Conservation (phyloP, 1,140 invertebrate species). For the Amphibalanus amphitrite region DNA sequence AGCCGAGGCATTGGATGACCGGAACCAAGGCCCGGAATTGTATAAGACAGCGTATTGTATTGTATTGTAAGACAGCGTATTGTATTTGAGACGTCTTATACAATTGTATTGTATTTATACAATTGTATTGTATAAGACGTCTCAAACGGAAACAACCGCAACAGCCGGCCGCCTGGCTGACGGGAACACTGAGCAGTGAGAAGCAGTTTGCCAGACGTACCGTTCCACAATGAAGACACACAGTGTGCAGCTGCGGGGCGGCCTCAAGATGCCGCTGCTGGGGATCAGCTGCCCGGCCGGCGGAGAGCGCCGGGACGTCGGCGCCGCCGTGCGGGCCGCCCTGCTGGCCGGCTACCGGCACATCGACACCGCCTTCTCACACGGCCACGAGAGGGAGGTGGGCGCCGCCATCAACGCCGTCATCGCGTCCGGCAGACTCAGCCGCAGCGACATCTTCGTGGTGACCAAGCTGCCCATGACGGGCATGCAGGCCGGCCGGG, state of each 20-base stretch:
- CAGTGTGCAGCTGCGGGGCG: slow-evolving; percentile 14
- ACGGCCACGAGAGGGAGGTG: slow-evolving; percentile 30
- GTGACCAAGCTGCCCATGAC: slow-evolving; percentile 23
- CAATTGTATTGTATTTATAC: too few relatives aligned
- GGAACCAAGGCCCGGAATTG: too few relatives aligned
- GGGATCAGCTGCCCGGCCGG: slow-evolving; percentile 43
- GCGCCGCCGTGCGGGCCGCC: slow-evolving; percentile 38
- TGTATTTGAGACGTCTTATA: too few relatives aligned
- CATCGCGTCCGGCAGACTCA: slow-evolving; percentile 26
- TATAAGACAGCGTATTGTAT: too few relatives aligned
- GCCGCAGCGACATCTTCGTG: slow-evolving; percentile 40
- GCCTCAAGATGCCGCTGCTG: slow-evolving; percentile 47
- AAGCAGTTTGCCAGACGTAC: too few relatives aligned
- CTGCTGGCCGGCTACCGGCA: slow-evolving; percentile 49
- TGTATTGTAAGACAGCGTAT: too few relatives aligned
- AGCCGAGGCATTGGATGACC: too few relatives aligned
- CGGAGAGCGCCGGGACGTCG: slow-evolving; percentile 6
- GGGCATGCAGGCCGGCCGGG: slow-evolving; percentile 36
- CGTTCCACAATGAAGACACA: too few relatives aligned
- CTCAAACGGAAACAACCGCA: too few relatives aligned
- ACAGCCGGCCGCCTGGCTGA: too few relatives aligned
- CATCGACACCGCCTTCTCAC: slow-evolving; percentile 47
- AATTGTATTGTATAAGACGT: too few relatives aligned
- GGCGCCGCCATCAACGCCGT: slow-evolving; percentile 26
- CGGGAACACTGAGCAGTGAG: too few relatives aligned